Base-by-base conservation (phyloP, 2,888 invertebrate species). In the Dasysyrphus tricinctus region DNA sequence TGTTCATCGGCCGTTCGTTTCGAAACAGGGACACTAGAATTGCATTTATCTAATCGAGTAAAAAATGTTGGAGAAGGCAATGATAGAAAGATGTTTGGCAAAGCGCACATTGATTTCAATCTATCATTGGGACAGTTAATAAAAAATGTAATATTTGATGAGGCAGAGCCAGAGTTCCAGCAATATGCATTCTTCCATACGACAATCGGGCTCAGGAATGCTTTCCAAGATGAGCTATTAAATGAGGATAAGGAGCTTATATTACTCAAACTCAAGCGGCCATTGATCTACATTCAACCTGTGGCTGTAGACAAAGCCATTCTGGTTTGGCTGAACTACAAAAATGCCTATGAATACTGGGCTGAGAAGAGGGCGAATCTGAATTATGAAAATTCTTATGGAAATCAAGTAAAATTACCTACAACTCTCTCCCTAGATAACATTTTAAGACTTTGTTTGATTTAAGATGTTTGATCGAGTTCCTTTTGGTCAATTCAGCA, bases 271-370 rank as follows among this genome's bases (percentile, higher is more conserved):
- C 93, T 99, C 24, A 97, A 97, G 91, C 94, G 99, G 65, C 99
- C 99, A 0, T 94, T 99, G 88, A 96, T 99, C 88, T 98, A 98
- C 93, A 96, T 99, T 77, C 99, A 99, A 92, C 99, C 99, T 0
- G 95, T 98, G 90, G 99, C 99, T 9, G 97, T 99, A 73, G 99
- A 99, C 93, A 98, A 98, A 94, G 99, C 98, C 14, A 98, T 99
- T 88, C 94, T 99, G 24, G 98, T 99, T 61, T 99, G 99, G 99
- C 94, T 99, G 88, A 99, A 99, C 93, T 99, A 99, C 92, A 99
- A 99, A 93, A 99, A 99, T 93, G 99, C 99, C 0, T 99, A 99
- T 91, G 99, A 99, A 92, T 99, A 99, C 93, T 99, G 99, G 99
- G 98, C 97, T 89, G 98, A 98, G 92, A 99, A 99, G 93, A 93